Base-by-base conservation (phyloP, 2,888 invertebrate genomes). In the Euclidia mi region DNA sequence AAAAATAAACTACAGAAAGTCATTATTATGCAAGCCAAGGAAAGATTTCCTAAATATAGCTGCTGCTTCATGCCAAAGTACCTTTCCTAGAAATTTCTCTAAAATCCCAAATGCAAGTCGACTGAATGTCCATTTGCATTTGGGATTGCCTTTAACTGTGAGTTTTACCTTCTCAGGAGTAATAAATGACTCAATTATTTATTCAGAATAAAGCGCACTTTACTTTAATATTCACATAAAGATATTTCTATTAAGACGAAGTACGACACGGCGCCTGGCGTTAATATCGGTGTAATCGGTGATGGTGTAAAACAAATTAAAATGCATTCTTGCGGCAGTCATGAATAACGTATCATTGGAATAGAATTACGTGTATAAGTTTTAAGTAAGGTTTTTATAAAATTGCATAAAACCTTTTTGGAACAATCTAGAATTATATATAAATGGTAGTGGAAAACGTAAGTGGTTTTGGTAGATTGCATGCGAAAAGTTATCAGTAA, bases 301-400 rank as follows among this genome's bases (percentile, higher is more conserved):
- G 79, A 85, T 83, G 76, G 75, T 66, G 70, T 81, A 73, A 62
- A 68, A 79, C 79, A 82, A 86, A 87, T 87, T 86, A 85, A 87
- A 86, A 81, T 81, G 82, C 79, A 79, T 81, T 79, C 76, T 75
- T 74, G 65, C 73, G 77, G 79, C 79, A 81, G 77, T 75, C 69
- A 83, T 87, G 85, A 84, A 87, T 85, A 78, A 78, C 57, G 52
- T 43, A 29, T 64, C 65, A 76, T 71, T 69, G 71, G 65, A 57
- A 52, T 50, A 42, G 52, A 57, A 35, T 52, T 53, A 58, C 41
- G 32, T 42, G 59, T 56, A 18, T 51, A 60, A 56, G 40, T 38
- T n/a, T n/a, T 52, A 34, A 10, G 55, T 49, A 59, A 43, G 41
- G 20, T 56, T 40, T 31, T 29, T 28, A 11, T 18, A 17, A 18